A percentile compares a stretch with the other conserved stretches of the same genome.
Conservation (phyloP, 2,888 invertebrate genomes). For the Dendrolimus houi region DNA sequence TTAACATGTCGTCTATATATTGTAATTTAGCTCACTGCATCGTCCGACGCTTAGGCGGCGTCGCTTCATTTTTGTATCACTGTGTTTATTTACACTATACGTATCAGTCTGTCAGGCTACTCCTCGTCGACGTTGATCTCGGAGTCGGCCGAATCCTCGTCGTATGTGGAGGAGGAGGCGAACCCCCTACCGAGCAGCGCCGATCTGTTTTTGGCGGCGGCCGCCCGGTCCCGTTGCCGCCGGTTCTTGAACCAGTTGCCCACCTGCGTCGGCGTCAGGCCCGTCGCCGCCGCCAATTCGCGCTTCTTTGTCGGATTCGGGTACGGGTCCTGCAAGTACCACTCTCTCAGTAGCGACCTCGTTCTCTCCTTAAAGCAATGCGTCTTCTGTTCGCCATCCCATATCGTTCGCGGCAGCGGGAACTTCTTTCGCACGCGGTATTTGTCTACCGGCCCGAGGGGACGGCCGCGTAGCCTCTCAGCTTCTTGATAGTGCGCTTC, state of each 20-base stretch:
- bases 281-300: slow-evolving; percentile 96
- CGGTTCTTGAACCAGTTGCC: slow-evolving; percentile 99
- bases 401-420: slow-evolving; percentile 97
- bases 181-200: slow-evolving; percentile 71
- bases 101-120: slow-evolving; percentile 41
- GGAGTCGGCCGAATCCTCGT: slow-evolving; percentile 69
- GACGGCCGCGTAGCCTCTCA: slow-evolving; percentile 94
- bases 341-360: slow-evolving; percentile 94
- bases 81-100: slow-evolving; percentile 37
- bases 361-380: slow-evolving; percentile 99
- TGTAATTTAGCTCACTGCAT: slow-evolving; percentile 1
- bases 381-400: slow-evolving; percentile 99
- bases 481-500: slow-evolving; percentile 99
- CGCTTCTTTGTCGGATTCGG: slow-evolving; percentile 98
- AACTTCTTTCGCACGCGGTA: slow-evolving; percentile 96
- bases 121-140: slow-evolving; percentile 73
- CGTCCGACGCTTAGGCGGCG: slow-evolving; percentile 8
- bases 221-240: slow-evolving; percentile 95
- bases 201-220: slow-evolving; percentile 97
- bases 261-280: slow-evolving; percentile 95
- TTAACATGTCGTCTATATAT: neutral
- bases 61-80: slow-evolving; percentile 10
- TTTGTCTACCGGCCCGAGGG: slow-evolving; percentile 88
- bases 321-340: slow-evolving; percentile 99
- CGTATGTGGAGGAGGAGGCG: slow-evolving; percentile 70